Evolutionary conservation across 2,797 vertebrate species (phyloP).

Genomic region (Xenentodon cancila): DNA sequence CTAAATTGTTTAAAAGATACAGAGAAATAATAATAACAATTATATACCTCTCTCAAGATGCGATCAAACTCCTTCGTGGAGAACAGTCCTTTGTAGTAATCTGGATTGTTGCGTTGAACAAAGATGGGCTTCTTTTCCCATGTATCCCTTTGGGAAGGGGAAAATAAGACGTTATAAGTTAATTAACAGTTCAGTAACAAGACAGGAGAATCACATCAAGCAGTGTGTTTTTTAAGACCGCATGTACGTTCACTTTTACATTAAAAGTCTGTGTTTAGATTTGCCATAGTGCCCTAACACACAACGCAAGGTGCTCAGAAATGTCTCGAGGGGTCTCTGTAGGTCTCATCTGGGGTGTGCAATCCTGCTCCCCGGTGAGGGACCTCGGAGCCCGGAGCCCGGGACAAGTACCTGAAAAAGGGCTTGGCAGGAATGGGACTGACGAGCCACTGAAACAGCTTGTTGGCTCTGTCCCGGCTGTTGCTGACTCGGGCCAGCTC

Average conservation of each 20-base stretch:
- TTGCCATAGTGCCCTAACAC: too few species aligned
- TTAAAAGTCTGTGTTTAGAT: too few species aligned
- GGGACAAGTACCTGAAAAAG: conserved; percentile 82
- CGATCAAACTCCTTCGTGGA: conserved; percentile 91
- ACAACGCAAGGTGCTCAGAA: neutral
- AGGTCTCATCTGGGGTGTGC: too few species aligned
- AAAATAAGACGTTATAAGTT: neutral
- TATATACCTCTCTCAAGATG: conserved; percentile 83
- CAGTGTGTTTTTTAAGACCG: too few species aligned
- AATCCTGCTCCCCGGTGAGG: too few species aligned
- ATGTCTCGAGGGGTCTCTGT: neutral
- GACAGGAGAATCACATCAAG: too few species aligned
- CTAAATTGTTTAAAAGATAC: too few species aligned
- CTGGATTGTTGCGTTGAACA: conserved; percentile 82
- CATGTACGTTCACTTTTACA: too few species aligned
- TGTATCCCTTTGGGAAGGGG: conserved; percentile 71
- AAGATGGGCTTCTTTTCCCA: conserved; percentile 94
- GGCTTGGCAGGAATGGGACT: conserved; percentile 80
- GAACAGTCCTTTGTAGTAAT: conserved; percentile 91
- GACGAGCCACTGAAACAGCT: conserved; percentile 91
- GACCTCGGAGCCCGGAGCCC: neutral
- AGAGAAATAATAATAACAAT: neutral
- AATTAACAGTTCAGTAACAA: neutral
- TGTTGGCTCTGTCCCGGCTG: conserved; percentile 87
- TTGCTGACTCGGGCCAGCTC: conserved; percentile 83